phyloP scores from a whole-genome alignment of 2,888 invertebrate genomes.

The Eristalis tenax region DNA sequence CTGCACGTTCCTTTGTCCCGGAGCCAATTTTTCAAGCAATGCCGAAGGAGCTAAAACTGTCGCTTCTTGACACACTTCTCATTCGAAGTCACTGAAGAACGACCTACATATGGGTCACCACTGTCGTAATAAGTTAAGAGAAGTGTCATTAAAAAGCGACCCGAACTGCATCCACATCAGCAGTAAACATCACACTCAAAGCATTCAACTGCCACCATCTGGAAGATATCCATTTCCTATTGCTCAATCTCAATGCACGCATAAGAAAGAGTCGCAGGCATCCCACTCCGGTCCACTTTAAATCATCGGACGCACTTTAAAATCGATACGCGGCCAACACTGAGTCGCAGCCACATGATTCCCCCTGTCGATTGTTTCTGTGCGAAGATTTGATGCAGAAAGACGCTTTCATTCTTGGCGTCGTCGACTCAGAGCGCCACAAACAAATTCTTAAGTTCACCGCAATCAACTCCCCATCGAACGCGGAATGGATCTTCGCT shows the following conservation, averaged over 20 bases:
- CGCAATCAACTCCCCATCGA: neutral
- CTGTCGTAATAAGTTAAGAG: neutral
- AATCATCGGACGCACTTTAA: constrained; percentile 16
- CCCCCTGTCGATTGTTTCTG: constrained; percentile 18
- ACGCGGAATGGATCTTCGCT: neutral
- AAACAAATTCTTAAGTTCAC: constrained; percentile 16
- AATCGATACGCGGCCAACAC: constrained; percentile 25
- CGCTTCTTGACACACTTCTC: neutral
- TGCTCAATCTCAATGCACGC: neutral
- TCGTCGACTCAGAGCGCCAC: neutral
- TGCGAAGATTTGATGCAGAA: neutral
- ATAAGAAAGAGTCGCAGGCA: neutral
- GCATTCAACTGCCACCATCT: neutral
- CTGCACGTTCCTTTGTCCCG: neutral
- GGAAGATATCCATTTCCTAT: neutral
- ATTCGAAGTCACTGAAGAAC: neutral
- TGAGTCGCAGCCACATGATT: constrained; percentile 1
- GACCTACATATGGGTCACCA: neutral
- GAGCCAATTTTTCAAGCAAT: neutral
- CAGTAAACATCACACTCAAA: neutral
- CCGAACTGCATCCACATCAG: neutral
- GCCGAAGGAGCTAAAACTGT: neutral
- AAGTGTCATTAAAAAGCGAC: neutral
- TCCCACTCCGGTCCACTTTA: neutral
- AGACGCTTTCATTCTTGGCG: neutral